Base-by-base conservation (phyloP, 2,113 vertebrate genomes). In the Struthio camelus region DNA sequence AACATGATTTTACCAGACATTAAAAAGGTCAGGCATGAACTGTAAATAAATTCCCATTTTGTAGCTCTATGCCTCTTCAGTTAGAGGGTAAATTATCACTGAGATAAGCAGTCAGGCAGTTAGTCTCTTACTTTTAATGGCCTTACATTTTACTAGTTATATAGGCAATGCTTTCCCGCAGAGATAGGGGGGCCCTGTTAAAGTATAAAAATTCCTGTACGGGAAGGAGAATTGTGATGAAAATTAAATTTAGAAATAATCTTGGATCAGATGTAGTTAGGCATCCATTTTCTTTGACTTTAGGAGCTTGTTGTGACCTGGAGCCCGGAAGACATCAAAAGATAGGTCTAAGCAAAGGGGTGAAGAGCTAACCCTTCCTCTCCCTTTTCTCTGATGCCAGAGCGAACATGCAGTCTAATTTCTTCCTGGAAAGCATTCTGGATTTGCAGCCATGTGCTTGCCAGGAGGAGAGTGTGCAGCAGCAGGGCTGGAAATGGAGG, bases 21-120 rank as follows among this genome's bases (percentile, higher is more conserved):
- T 79, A 93, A 86, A 97, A 97, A 97, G 93, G 94, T 97, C 95
- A 96, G 78, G 34, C 85, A 89, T 65, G 85, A 92, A 54, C 59
- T 64, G 87, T 93, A 97, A 97, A 94, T 97, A 97, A 90, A 96
- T 94, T 92, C 87, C 32, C 28, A 77, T 92, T 95, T 94, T 5
- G 14, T 38, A 79, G 81, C 44, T 75, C 73, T 80, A 62, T 93
- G 76, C 46, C 58, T 96, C 36, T 95, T 96, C 36, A 32, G 10
- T 80, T 87, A 71, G 40, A 90, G 9, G 86, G 81, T 94, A 94
- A 96, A 96, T 96, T 78, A 94, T 79, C 72, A 83, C 4, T 71
- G 88, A 96, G 64, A 89, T 90, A 89, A 95, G 64, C 32, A 89
- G 62, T 65, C 22, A 70, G 62, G 54, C 10, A 24, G 28, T 90